phyloP scores from a whole-genome alignment of 2,113 vertebrate species.

The Macquaria ambigua region DNA sequence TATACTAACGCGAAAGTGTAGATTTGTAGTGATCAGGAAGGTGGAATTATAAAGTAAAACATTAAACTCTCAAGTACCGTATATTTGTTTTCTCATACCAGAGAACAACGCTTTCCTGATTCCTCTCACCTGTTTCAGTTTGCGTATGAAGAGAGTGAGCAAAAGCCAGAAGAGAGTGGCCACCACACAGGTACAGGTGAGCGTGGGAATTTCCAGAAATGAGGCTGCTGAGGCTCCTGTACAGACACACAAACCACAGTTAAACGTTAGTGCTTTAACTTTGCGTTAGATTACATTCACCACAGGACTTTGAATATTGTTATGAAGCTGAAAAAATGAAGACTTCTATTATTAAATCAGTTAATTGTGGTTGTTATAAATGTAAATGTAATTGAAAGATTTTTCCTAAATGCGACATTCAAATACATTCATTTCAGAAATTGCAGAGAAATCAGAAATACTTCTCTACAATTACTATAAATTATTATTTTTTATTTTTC shows the following conservation, averaged over 20 bases:
- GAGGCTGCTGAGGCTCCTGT: constrained; percentile 87
- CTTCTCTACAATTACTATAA: not conserved
- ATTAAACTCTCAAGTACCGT: not conserved
- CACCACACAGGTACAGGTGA: constrained; percentile 93
- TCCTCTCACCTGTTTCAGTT: constrained; percentile 87
- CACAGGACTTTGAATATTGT: not conserved
- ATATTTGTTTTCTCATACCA: not conserved
- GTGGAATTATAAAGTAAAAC: not conserved
- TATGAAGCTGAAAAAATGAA: not conserved
- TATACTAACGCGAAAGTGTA: not conserved
- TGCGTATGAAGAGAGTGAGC: constrained; percentile 93
- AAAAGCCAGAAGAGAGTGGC: constrained; percentile 94
- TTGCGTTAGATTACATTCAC: not conserved
- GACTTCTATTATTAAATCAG: not conserved
- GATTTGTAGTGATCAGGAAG: not conserved
- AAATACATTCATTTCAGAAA: not conserved
- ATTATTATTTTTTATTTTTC: too few relatives aligned
- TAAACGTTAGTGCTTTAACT: not conserved
- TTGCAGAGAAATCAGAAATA: not conserved
- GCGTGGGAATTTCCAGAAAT: constrained; percentile 90
- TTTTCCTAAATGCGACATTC: not conserved
- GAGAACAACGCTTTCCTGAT: not conserved
- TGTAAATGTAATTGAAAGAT: too few relatives aligned
- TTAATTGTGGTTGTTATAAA: not conserved
- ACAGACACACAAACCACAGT: constrained; percentile 24